phyloP scores from a whole-genome alignment of 2,888 invertebrate genomes.

The Muschampia plurimacula region DNA sequence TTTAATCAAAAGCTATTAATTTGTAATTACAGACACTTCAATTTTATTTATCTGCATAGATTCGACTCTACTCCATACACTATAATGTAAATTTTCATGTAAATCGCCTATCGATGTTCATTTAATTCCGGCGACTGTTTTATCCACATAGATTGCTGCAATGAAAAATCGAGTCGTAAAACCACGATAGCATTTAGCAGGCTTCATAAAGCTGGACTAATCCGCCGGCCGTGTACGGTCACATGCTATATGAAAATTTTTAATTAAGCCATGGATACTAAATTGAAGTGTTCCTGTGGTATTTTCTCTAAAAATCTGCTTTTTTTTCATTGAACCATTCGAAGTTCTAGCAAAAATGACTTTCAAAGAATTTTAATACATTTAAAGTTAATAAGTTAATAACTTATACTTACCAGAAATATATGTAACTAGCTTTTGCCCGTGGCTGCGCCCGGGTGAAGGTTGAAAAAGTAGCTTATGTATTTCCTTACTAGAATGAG shows the following conservation, averaged over 20 bases:
- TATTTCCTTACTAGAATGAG: too few relatives aligned
- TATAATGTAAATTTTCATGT: not conserved
- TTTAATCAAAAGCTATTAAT: too few relatives aligned
- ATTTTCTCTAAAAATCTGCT: not conserved
- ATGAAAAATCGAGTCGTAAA: conserved; percentile 23
- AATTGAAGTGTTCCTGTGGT: not conserved
- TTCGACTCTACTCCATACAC: too few relatives aligned
- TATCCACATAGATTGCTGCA: conserved; percentile 28
- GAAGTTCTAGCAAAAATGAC: not conserved
- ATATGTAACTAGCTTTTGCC: too few relatives aligned
- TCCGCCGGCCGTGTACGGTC: not conserved
- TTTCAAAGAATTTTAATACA: too few relatives aligned
- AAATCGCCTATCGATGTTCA: not conserved
- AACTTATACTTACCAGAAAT: too few relatives aligned
- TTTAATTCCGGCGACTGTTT: not conserved
- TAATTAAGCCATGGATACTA: conserved; percentile 2
- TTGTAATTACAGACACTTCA: too few relatives aligned
- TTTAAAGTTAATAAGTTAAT: too few relatives aligned
- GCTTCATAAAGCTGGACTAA: conserved; percentile 31
- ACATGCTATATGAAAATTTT: not conserved
- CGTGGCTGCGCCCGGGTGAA: too few relatives aligned
- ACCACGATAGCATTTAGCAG: conserved; percentile 27
- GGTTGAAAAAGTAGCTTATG: too few relatives aligned
- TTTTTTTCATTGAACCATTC: not conserved
- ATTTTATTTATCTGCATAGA: too few relatives aligned